Evolutionary conservation across 2,797 vertebrate species (phyloP).

Genomic region (Avahi laniger): DNA sequence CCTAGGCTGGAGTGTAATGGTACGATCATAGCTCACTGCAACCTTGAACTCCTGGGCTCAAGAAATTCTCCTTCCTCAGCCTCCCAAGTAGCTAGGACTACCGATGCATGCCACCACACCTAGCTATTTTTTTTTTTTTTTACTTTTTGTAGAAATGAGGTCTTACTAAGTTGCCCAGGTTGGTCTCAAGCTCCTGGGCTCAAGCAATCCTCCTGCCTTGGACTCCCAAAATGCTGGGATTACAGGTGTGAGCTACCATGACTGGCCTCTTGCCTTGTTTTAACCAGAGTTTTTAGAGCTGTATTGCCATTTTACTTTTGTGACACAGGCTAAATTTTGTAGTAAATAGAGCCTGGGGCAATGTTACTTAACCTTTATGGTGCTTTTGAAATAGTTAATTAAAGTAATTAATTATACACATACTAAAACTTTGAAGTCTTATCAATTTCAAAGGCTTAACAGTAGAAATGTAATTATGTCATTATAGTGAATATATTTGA

Average conservation of each 20-base stretch:
- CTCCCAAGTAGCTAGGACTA: not conserved
- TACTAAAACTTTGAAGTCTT: not conserved
- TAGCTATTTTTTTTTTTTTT: not conserved
- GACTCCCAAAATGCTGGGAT: not conserved
- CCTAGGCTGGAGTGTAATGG: not conserved
- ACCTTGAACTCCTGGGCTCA: not conserved
- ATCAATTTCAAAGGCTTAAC: not conserved
- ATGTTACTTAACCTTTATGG: not conserved
- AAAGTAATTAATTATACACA: not conserved
- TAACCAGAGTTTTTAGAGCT: not conserved
- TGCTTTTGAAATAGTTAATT: conserved; percentile 14
- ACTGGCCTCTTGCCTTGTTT: not conserved
- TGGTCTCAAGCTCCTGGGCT: not conserved
- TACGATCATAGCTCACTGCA: not conserved
- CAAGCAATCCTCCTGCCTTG: not conserved
- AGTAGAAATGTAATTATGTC: not conserved
- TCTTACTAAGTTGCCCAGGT: not conserved
- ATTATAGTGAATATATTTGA: not conserved
- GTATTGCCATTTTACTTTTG: not conserved
- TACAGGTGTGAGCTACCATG: not conserved
- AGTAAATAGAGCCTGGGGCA: not conserved
- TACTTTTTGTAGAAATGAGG: not conserved
- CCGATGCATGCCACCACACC: rapidly evolving
- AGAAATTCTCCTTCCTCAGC: not conserved
- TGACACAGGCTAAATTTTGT: not conserved